Percentiles rank a stretch among this genome's conserved stretches.
Evolutionary conservation across 1,140 invertebrate species (phyloP).

Genomic region (Magallana gigas): DNA sequence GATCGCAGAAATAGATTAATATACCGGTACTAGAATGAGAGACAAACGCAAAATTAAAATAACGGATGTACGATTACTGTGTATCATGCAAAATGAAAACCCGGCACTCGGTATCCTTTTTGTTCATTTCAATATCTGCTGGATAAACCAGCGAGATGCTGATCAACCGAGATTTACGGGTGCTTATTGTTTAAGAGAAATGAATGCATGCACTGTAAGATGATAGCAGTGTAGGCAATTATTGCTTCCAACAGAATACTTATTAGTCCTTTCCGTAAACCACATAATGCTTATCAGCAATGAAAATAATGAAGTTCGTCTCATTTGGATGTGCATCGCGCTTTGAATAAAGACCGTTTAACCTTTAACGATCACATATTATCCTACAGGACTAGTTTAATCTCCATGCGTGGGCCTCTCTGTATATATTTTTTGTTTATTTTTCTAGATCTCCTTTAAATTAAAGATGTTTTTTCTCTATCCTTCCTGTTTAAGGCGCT

Average conservation of each 20-base stretch:
- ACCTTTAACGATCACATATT: not conserved
- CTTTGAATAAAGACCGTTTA: not conserved
- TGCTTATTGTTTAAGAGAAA: too few species aligned
- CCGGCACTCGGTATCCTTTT: too few species aligned
- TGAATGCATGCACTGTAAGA: not conserved
- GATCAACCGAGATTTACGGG: too few species aligned
- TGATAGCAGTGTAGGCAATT: not conserved
- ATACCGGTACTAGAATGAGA: too few species aligned
- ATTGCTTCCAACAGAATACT: not conserved
- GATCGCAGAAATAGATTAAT: too few species aligned
- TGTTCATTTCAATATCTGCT: too few species aligned
- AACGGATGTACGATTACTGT: too few species aligned
- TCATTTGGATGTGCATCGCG: not conserved
- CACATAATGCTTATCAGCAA: not conserved
- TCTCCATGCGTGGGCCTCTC: not conserved
- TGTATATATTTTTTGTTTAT: not conserved
- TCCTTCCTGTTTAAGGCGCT: not conserved
- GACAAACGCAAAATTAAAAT: too few species aligned
- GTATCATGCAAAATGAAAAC: too few species aligned
- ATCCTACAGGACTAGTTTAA: not conserved
- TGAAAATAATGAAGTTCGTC: not conserved
- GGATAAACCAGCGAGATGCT: too few species aligned
- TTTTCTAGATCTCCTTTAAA: not conserved
- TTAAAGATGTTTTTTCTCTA: not conserved
- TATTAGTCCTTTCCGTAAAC: too few species aligned